Percentiles rank a stretch among this genome's conserved stretches.
Evolutionary conservation across 35 echinoderm and acorn worm genomes (phyloP).

Genomic region (Patiria miniata): DNA sequence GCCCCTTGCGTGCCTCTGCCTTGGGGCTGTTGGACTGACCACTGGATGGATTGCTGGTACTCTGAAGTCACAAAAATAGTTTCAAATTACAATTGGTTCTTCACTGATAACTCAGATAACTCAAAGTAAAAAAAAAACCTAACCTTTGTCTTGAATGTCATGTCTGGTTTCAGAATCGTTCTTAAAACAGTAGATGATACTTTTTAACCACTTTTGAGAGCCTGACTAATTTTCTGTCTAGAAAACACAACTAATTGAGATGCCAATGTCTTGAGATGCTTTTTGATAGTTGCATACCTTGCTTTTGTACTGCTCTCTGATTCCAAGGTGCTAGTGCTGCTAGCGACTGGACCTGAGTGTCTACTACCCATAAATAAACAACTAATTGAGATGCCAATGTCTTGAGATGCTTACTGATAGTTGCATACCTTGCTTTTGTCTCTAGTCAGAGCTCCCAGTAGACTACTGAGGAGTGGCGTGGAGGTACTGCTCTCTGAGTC

Average conservation of each 20-base stretch:
- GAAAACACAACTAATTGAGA: too few relatives aligned
- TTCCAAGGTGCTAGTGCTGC: slow-evolving; percentile 38
- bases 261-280: too few relatives aligned
- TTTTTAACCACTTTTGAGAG: too few relatives aligned
- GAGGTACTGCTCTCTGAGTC: slow-evolving; percentile 63
- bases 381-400: too few relatives aligned
- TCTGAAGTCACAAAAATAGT: slow-evolving; percentile 30
- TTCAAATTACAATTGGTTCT: too few relatives aligned
- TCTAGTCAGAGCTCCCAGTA: slow-evolving; percentile 86
- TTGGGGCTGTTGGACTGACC: slow-evolving; percentile 81
- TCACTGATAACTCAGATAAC: too few relatives aligned
- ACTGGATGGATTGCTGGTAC: slow-evolving; percentile 55
- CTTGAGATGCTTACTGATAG: too few relatives aligned
- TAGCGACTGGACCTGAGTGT: slow-evolving; percentile 47
- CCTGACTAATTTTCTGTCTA: too few relatives aligned
- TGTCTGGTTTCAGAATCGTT: too few relatives aligned
- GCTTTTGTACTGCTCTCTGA: slow-evolving; percentile 62
- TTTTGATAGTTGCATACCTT: slow-evolving; percentile 89
- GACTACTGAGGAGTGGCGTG: slow-evolving; percentile 63
- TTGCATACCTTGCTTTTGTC: slow-evolving; percentile 91
- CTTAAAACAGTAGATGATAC: too few relatives aligned
- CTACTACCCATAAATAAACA: slow-evolving; percentile 82
- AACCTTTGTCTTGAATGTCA: too few relatives aligned
- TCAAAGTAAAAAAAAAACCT: too few relatives aligned
- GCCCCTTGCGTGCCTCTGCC: slow-evolving; percentile 81